A percentile compares a stretch with the other conserved stretches of the same genome.
These are phyloP conservation scores for Suricata suricatta DNA, from an alignment of 2,113 vertebrate species.

Conservation along the genomic window DNA sequence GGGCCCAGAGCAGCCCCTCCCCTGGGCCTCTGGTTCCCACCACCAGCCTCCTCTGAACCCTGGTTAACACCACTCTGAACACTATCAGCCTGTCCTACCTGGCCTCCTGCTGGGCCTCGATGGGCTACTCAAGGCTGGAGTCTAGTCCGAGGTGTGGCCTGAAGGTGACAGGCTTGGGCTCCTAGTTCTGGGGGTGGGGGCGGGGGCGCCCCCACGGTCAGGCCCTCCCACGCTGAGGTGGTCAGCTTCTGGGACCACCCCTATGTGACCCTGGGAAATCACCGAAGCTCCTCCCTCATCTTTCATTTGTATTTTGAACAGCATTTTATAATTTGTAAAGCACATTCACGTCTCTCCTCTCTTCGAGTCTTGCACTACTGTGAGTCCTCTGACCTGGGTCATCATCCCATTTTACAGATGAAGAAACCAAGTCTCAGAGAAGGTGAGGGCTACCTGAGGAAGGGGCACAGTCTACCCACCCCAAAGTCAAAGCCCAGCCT, in stretches of 20 bases:
- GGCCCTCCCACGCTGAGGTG: not conserved
- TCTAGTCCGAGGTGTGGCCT: not conserved
- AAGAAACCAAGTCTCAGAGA: not conserved
- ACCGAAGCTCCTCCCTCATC: not conserved
- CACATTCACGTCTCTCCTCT: not conserved
- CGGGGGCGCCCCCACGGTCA: fast-evolving
- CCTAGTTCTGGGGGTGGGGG: not conserved
- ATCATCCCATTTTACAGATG: not conserved
- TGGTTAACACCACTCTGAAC: not conserved
- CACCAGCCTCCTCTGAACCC: not conserved
- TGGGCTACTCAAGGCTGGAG: not conserved
- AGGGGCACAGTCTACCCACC: not conserved
- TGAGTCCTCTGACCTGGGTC: not conserved
- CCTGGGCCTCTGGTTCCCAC: not conserved
- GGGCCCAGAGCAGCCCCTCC: not conserved
- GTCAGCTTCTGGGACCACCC: not conserved
- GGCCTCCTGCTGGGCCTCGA: not conserved
- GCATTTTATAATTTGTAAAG: not conserved
- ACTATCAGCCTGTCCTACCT: not conserved
- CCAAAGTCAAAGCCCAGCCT: not conserved
- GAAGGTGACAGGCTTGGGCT: not conserved
- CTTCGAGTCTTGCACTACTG: not conserved
- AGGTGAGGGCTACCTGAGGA: not conserved
- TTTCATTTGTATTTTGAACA: not conserved
- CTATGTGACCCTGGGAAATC: not conserved